Evolutionary conservation across 2,888 invertebrate genomes (phyloP), one percentile per base, ranked within the genome.

Genomic region (Cephus spinipes): DNA sequence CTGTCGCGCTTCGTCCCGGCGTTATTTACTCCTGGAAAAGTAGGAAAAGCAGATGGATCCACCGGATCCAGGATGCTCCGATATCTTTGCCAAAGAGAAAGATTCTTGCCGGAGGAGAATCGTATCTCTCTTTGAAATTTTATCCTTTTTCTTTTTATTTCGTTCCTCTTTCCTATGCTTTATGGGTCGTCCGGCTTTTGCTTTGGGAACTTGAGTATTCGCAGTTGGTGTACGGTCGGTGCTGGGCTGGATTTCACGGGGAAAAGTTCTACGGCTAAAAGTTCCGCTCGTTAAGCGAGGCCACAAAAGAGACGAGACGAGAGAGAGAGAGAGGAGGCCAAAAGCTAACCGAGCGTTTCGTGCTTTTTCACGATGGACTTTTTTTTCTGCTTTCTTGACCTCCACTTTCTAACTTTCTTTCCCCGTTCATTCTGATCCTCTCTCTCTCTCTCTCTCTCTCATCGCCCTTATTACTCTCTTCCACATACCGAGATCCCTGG

Each of bases 341-440:
- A 55, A 55, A 55, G 55, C 33, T 11, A 55, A 40, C 31, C 75
- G 32, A 36, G 73, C 68, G 74, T 76, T 77, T 78, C 73, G 75
- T 68, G 4, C 40, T 75, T 68, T 34, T 55, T 35, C 40, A 15
- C 71, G 55, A 32, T 36, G 55, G 55, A 55, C 55, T 55, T 55
- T 55, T 34, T 32, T 55, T 23, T 9, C 55, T 55, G 23, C 23
- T 55, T 55, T 55, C 55, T 55, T 55, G 55, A 55, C 55, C 55
- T 55, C 55, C 9, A 55, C 75, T 68, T 69, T 23, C 76, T 33
- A 30, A 35, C 69, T 69, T 76, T 35, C 71, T 40, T 73, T 74
- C 3, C n/a, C 3, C 32, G 23, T 76, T 68, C 30, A 68, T 71
- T 23, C 74, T 75, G 4, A 15, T 55, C 11, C 30, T 74, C 40